Percentiles rank a stretch among this genome's conserved stretches.
phyloP scores from a whole-genome alignment of 1,140 invertebrate species.

The Procambarus virginalis region DNA sequence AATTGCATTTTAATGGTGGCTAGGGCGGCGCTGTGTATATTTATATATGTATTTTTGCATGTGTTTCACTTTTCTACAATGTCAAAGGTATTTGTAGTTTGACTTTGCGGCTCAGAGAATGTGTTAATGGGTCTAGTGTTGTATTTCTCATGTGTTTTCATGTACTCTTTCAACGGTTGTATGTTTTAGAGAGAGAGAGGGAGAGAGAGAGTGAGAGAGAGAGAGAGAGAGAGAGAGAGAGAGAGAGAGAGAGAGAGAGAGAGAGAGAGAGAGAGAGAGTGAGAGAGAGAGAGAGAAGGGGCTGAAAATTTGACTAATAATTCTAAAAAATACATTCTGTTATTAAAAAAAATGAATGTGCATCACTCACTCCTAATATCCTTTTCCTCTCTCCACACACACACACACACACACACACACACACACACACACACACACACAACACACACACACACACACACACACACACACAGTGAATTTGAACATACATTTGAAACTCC shows the following conservation, averaged over 20 bases:
- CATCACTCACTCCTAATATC: no score
- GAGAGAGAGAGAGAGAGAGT: slow-evolving; percentile 28
- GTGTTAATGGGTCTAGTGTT: not conserved
- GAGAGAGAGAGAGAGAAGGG: slow-evolving; percentile 4
- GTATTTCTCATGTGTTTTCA: not conserved
- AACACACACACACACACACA: no score
- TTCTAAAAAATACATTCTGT: no score
- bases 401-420: no score
- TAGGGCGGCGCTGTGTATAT: not conserved
- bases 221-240: slow-evolving; percentile 6
- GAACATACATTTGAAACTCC: no score
- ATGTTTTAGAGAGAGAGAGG: not conserved
- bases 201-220: slow-evolving; percentile 30
- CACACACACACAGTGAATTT: no score
- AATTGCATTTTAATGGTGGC: no score
- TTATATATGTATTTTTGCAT: not conserved
- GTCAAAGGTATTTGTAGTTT: not conserved
- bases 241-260: not conserved
- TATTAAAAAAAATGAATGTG: no score
- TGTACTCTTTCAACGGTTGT: not conserved
- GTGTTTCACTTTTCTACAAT: not conserved
- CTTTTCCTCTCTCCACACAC: no score
- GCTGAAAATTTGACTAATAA: not conserved
- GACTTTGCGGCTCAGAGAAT: not conserved
- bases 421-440: no score